phyloP scores from a whole-genome alignment of 2,888 invertebrate genomes.

The Melitaea athalia region DNA sequence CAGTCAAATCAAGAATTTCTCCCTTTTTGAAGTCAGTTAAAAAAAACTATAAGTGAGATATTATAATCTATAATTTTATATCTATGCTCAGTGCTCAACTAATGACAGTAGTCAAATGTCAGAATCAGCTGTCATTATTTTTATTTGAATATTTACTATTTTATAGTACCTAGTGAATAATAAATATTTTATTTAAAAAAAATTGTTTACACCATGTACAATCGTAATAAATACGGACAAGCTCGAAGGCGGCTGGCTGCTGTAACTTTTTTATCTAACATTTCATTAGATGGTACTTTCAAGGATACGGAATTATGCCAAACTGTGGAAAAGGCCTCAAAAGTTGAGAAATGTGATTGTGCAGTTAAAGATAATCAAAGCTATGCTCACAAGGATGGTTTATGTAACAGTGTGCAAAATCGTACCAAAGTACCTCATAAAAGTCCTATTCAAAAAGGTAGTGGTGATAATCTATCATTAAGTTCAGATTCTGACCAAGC shows the following conservation, averaged over 20 bases:
- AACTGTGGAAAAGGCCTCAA: conserved; percentile 53
- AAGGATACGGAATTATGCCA: conserved; percentile 83
- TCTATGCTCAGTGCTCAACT: background rate
- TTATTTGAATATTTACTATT: conserved; percentile 9
- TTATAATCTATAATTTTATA: too few relatives aligned
- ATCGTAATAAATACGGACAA: conserved; percentile 81
- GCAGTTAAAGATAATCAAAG: conserved; percentile 45
- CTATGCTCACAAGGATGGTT: conserved; percentile 56
- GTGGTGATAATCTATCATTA: conserved; percentile 81
- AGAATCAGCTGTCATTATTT: conserved; percentile 10
- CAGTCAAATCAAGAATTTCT: too few relatives aligned
- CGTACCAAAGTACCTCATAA: conserved; percentile 61
- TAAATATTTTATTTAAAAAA: background rate
- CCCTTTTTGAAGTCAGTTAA: too few relatives aligned
- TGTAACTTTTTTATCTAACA: conserved; percentile 96
- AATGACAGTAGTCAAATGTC: background rate
- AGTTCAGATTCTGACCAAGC: conserved; percentile 90
- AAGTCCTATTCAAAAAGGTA: conserved; percentile 63
- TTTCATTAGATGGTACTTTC: conserved; percentile 95
- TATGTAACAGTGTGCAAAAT: conserved; percentile 58
- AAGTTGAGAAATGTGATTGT: conserved; percentile 56
- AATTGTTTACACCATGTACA: conserved; percentile 53
- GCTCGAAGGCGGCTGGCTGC: conserved; percentile 95
- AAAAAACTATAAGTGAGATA: too few relatives aligned
- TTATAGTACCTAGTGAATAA: background rate